A percentile compares a stretch with the other conserved stretches of the same genome.
phyloP scores from a whole-genome alignment of 2,113 vertebrate species.

The Marmota monax region DNA sequence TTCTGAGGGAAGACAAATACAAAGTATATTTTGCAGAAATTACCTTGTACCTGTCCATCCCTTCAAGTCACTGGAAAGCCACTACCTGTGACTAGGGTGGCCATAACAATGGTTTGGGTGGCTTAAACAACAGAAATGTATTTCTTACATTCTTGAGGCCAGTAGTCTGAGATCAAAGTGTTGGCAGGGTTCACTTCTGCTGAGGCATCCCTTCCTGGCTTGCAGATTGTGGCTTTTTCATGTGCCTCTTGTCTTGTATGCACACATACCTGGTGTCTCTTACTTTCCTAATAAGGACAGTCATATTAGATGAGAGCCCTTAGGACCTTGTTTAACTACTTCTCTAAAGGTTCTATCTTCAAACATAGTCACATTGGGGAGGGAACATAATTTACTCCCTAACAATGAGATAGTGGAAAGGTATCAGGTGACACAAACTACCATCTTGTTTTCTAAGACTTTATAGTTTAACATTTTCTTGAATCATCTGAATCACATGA shows the following conservation, averaged over 20 bases:
- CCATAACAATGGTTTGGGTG: neutral
- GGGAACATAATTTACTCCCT: neutral
- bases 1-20: slow-evolving; percentile 3
- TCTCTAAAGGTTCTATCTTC: neutral
- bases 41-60: neutral
- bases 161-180: neutral
- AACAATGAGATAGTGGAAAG: slow-evolving; percentile 60
- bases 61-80: neutral
- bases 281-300: neutral
- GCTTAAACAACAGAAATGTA: neutral
- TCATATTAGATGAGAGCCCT: neutral
- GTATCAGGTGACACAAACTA: slow-evolving; percentile 64
- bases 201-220: neutral
- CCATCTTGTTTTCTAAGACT: neutral
- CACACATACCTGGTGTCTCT: neutral
- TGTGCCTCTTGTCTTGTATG: neutral
- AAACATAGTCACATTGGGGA: neutral
- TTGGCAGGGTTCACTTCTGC: neutral
- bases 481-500: neutral
- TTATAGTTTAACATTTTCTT: neutral
- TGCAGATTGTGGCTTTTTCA: neutral
- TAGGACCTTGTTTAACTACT: neutral
- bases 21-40: neutral
- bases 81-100: too few species aligned
- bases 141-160: neutral